phyloP scores from a whole-genome alignment of 2,113 vertebrate species.

The Scomber colias region DNA sequence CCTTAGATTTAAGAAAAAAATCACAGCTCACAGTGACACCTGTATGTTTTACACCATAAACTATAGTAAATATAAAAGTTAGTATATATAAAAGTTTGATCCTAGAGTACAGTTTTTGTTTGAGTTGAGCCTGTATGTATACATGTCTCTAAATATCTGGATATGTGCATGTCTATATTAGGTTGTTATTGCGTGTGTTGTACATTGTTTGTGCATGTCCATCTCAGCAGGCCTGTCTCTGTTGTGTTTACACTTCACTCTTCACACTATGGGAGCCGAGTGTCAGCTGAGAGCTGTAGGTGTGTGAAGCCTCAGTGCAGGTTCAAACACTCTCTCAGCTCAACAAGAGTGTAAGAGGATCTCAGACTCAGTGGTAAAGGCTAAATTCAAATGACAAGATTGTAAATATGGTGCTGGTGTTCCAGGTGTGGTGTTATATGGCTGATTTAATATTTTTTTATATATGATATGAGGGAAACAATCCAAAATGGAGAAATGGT shows the following conservation, averaged over 20 bases:
- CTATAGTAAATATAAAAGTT: too few relatives aligned
- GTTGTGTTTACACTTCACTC: constrained; percentile 48
- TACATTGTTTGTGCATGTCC: constrained; percentile 35
- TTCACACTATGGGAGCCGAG: constrained; percentile 40
- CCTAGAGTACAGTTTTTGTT: too few relatives aligned
- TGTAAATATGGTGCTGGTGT: constrained; percentile 4
- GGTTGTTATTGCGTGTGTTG: background rate
- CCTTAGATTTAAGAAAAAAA: too few relatives aligned
- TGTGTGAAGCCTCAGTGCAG: constrained; percentile 36
- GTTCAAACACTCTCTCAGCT: constrained; percentile 44
- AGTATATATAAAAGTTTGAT: too few relatives aligned
- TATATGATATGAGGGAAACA: background rate
- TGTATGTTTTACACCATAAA: too few relatives aligned
- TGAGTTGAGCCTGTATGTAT: too few relatives aligned
- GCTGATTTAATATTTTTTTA: background rate
- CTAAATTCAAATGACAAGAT: constrained; percentile 27
- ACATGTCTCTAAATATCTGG: background rate
- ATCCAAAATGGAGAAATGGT: background rate
- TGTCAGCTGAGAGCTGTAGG: constrained; percentile 40
- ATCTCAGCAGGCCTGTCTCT: constrained; percentile 35
- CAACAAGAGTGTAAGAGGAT: constrained; percentile 42
- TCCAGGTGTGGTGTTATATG: background rate
- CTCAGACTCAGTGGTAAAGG: constrained; percentile 24
- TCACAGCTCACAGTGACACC: too few relatives aligned
- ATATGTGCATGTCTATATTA: background rate